Base-by-base conservation (phyloP, 2,113 vertebrate genomes). In the Hymenochirus boettgeri region DNA sequence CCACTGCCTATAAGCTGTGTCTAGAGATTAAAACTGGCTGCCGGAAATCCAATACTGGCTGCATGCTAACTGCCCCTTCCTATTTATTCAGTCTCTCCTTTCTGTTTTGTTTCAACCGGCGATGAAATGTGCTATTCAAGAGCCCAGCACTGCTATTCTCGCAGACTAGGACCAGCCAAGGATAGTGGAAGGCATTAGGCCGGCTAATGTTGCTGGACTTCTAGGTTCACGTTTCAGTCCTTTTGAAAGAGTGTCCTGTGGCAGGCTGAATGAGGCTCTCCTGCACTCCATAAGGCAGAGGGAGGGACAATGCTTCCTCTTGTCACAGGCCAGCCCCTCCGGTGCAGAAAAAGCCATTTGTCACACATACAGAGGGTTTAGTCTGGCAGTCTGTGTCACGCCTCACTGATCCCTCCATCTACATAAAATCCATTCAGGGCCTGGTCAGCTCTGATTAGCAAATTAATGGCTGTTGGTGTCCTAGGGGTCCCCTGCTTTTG, bases 401-500 rank as follows among this genome's bases (percentile, higher is more conserved):
- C 83, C 85, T 80, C 82, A n/a, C n/a, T n/a, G n/a, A n/a, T n/a
- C n/a, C 77, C 69, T 47, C 76, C 73, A 79, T 65, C 75, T 47
- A 76, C 75, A 82, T 72, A 75, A 79, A 81, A 76, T 74, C 76
- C 84, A 83, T 75, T 82, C 83, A 85, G 78, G 77, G 61, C 74
- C 78, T 82, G 81, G 83, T 87, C 85, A 79, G 80, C 84, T 83
- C 76, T 79, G 84, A 86, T 85, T 86, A 83, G 85, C 75, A 75
- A 78, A 85, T 82, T 77, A 83, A 79, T 82, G 81, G 65, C 82
- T 77, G 71, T 72, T 76, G 83, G 79, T 81, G 76, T 80, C 82
- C 69, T 73, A 69, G 76, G 80, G 81, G 78, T 75, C 56, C 77
- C 80, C 78, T 62, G 80, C 79, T 82, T n/a, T n/a, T n/a, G n/a